A percentile compares a stretch with the other conserved stretches of the same genome.
Evolutionary conservation across 1,140 invertebrate species (phyloP).

Genomic region (Drosophila nebulosa): DNA sequence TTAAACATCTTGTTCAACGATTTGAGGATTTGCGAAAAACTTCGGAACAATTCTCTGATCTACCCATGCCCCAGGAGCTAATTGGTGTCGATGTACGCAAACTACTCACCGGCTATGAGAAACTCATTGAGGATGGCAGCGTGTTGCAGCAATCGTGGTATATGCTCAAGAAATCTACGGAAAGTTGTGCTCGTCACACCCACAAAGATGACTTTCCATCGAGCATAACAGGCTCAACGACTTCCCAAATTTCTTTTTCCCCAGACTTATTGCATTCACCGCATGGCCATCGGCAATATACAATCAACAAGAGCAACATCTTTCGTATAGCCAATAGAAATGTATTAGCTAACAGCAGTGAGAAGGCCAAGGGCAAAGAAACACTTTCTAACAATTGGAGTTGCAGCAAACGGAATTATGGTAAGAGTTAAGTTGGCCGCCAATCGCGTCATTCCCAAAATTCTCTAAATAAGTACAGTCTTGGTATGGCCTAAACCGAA

Average conservation of each 20-base stretch:
- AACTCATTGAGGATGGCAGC: slow-evolving; percentile 48
- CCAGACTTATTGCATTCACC: slow-evolving; percentile 12
- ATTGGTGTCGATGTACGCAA: slow-evolving; percentile 51
- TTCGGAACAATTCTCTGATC: slow-evolving; percentile 41
- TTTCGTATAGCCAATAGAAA: neutral
- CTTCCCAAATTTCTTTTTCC: slow-evolving; percentile 23
- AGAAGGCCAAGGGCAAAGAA: neutral
- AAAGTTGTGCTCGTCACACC: slow-evolving; percentile 38
- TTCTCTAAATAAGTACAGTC: slow-evolving; percentile 1
- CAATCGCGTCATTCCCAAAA: neutral
- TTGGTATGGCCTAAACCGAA: slow-evolving; percentile 20
- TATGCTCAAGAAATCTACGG: slow-evolving; percentile 45
- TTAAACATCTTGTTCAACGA: slow-evolving; percentile 48
- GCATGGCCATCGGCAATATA: neutral
- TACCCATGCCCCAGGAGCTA: slow-evolving; percentile 51
- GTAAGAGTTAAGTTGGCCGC: neutral
- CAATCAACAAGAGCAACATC: neutral
- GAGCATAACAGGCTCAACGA: slow-evolving; percentile 6
- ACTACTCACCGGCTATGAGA: slow-evolving; percentile 51
- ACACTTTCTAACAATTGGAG: neutral
- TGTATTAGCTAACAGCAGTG: neutral
- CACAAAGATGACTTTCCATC: slow-evolving; percentile 8
- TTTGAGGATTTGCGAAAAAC: slow-evolving; percentile 59
- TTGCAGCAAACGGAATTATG: neutral
- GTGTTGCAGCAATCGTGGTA: slow-evolving; percentile 52